These are phyloP conservation scores for Bettongia penicillata DNA, from an alignment of 2,113 vertebrate species.

Conservation along the genomic window DNA sequence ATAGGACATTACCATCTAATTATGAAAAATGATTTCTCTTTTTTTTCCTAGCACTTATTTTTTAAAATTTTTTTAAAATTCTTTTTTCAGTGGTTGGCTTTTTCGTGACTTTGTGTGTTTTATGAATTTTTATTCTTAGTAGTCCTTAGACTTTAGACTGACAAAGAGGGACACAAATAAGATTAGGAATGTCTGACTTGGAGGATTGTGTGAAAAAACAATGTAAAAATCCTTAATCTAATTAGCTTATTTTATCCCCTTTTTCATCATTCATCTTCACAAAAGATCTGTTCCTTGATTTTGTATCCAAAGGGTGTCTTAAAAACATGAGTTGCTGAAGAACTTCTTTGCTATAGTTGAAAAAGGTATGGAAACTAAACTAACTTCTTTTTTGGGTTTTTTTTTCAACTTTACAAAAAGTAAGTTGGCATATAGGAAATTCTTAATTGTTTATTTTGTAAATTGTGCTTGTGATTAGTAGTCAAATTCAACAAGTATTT, in stretches of 20 bases:
- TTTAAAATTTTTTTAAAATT: background rate
- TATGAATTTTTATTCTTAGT: background rate
- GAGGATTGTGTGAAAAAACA: background rate
- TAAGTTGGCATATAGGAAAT: background rate
- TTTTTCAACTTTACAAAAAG: background rate
- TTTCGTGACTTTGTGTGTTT: background rate
- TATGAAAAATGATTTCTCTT: background rate
- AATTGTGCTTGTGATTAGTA: slow-evolving; percentile 42
- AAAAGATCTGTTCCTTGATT: background rate
- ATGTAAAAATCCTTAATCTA: background rate
- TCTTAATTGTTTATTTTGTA: slow-evolving; percentile 6
- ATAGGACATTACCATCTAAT: slow-evolving; percentile 12
- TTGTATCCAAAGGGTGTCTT: background rate
- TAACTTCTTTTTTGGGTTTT: background rate
- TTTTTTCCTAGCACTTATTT: background rate
- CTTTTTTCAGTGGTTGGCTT: background rate
- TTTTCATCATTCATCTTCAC: background rate
- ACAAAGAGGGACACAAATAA: no score
- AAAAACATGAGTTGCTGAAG: background rate
- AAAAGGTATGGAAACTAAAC: slow-evolving; percentile 35
- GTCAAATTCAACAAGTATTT: background rate
- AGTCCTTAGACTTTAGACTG: no score
- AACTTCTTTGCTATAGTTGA: slow-evolving; percentile 28
- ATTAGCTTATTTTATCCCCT: slow-evolving; percentile 5
- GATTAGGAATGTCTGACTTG: background rate